phyloP scores from a whole-genome alignment of 2,113 vertebrate genomes.

The Coregonus clupeaformis region DNA sequence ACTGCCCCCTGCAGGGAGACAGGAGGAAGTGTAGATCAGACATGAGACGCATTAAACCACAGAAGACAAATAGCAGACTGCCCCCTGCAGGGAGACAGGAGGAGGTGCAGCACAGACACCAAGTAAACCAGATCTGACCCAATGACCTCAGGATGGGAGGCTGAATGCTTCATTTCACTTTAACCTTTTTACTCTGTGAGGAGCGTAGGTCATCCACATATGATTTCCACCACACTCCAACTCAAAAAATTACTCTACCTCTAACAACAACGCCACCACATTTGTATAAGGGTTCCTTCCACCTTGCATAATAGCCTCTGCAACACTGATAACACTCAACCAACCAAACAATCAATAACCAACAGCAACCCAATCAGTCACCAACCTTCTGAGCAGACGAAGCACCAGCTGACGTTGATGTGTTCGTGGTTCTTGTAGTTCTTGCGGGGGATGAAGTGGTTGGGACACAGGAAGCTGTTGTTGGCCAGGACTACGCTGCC shows the following conservation, averaged over 20 bases:
- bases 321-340: background rate
- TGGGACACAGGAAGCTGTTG: conserved; percentile 97
- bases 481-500: conserved; percentile 93
- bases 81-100: conserved; percentile 77
- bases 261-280: background rate
- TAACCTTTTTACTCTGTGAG: no score
- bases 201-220: no score
- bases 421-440: conserved; percentile 97
- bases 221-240: background rate
- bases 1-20: conserved; percentile 84
- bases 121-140: background rate
- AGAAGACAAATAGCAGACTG: no score
- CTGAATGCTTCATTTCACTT: background rate
- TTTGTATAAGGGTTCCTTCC: background rate
- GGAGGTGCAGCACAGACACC: background rate
- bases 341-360: background rate
- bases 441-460: conserved; percentile 92
- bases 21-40: background rate
- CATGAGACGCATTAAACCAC: no score
- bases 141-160: background rate
- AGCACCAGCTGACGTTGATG: conserved; percentile 99
- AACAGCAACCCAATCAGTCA: background rate
- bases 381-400: conserved; percentile 97
- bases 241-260: background rate
- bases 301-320: background rate